phyloP scores from a whole-genome alignment of 1,140 invertebrate species.

The Aphelinus certus region DNA sequence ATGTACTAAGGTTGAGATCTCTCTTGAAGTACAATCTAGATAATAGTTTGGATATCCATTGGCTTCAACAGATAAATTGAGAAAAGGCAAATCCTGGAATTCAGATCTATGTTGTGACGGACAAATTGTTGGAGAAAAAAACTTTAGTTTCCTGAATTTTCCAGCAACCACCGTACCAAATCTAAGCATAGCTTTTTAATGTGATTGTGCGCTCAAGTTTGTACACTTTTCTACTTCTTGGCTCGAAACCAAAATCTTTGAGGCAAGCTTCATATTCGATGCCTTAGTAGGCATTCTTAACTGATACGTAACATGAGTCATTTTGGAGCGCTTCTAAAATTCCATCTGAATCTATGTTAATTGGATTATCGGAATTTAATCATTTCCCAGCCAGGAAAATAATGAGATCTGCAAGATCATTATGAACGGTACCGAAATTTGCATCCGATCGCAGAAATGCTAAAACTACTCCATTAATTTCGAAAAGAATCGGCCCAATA shows the following conservation, averaged over 20 bases:
- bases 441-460: slow-evolving; percentile 26
- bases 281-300: neutral
- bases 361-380: slow-evolving; percentile 8
- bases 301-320: neutral
- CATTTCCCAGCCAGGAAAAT: slow-evolving; percentile 22
- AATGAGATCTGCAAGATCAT: slow-evolving; percentile 29
- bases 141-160: slow-evolving; percentile 1
- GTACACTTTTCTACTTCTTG: neutral
- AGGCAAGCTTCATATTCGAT: slow-evolving; percentile 9
- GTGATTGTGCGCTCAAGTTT: slow-evolving; percentile 20
- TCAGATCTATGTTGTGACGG: slow-evolving; percentile 1
- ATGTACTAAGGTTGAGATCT: too few species aligned
- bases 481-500: slow-evolving; percentile 19
- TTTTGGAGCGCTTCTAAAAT: neutral
- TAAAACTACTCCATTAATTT: slow-evolving; percentile 28
- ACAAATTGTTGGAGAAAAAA: neutral
- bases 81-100: too few species aligned
- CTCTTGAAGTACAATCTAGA: too few species aligned
- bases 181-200: slow-evolving; percentile 22
- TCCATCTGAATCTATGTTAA: neutral
- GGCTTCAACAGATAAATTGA: too few species aligned
- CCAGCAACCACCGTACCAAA: neutral
- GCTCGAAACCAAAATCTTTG: neutral
- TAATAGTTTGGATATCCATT: too few species aligned
- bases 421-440: slow-evolving; percentile 16